A percentile compares a stretch with the other conserved stretches of the same genome.
Evolutionary conservation across 2,888 invertebrate genomes (phyloP).

Genomic region (Physocephala rufipes): DNA sequence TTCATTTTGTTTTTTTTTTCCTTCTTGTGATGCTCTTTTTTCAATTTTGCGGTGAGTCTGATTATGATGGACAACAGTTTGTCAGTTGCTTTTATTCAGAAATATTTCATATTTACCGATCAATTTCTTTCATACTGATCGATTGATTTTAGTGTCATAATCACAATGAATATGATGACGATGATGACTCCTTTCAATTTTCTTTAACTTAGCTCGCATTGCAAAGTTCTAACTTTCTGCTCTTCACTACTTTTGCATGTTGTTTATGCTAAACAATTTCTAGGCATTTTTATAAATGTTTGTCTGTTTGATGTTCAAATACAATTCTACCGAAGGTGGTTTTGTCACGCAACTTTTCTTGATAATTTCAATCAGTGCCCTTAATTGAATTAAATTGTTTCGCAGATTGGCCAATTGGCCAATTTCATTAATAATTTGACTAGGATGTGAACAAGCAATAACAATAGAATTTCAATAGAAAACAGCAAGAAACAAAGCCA

Average conservation of each 20-base stretch:
- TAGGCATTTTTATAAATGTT: neutral
- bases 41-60: neutral
- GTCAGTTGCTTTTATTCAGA: constrained; percentile 19
- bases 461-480: too few species aligned
- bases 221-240: neutral
- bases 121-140: constrained; percentile 19
- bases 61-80: constrained; percentile 28
- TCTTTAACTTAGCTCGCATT: neutral
- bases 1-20: neutral
- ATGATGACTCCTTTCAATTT: neutral
- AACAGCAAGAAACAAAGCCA: constrained; percentile 41
- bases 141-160: constrained; percentile 23
- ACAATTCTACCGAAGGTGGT: neutral
- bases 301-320: neutral
- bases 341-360: neutral
- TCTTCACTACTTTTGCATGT: neutral
- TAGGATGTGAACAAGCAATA: too few species aligned
- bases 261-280: constrained; percentile 8
- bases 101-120: constrained; percentile 8
- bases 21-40: neutral
- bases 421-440: constrained; percentile 51
- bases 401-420: constrained; percentile 58
- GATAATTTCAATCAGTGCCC: constrained; percentile 36
- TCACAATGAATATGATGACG: neutral
- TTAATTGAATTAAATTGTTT: constrained; percentile 61